These are phyloP conservation scores for Vollenhovia emeryi DNA, from an alignment of 1,140 invertebrate species.

Conservation along the genomic window DNA sequence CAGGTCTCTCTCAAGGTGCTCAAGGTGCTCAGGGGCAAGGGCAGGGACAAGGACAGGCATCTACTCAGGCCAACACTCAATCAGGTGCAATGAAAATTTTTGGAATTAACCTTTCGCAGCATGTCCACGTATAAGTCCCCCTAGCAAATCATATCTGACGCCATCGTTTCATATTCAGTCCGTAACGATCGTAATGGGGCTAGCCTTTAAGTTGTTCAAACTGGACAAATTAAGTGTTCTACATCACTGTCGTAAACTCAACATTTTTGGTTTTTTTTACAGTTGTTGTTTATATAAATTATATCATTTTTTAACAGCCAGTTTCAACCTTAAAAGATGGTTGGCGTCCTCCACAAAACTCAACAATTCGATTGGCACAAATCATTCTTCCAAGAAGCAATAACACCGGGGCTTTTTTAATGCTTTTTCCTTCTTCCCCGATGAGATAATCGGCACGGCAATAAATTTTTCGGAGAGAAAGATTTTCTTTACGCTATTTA, in stretches of 20 bases:
- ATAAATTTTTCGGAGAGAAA: conserved; percentile 40
- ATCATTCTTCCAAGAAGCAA: conserved; percentile 55
- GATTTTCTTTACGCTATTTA: conserved; percentile 33
- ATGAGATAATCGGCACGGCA: conserved; percentile 17
- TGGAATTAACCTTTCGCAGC: conserved; percentile 13
- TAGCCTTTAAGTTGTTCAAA: background rate
- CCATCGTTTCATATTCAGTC: background rate
- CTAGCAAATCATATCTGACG: background rate
- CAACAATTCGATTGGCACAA: conserved; percentile 40
- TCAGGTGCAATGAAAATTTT: conserved; percentile 73
- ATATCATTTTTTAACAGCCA: conserved; percentile 51
- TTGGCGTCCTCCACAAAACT: conserved; percentile 34
- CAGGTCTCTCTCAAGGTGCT: conserved; percentile 66
- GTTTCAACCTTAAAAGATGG: conserved; percentile 44
- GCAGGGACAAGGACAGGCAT: conserved; percentile 77
- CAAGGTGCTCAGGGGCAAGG: conserved; percentile 73
- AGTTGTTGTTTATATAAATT: conserved; percentile 23
- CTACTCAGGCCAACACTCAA: conserved; percentile 75
- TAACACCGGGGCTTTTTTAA: conserved; percentile 21
- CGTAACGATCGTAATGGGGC: background rate
- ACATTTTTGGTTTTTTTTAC: conserved; percentile 23
- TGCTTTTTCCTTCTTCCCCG: background rate
- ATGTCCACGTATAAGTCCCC: background rate
- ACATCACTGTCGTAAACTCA: background rate
- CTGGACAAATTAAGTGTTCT: background rate